Conservation (phyloP, 2,113 vertebrate species). For the Oostethus manadensis region DNA sequence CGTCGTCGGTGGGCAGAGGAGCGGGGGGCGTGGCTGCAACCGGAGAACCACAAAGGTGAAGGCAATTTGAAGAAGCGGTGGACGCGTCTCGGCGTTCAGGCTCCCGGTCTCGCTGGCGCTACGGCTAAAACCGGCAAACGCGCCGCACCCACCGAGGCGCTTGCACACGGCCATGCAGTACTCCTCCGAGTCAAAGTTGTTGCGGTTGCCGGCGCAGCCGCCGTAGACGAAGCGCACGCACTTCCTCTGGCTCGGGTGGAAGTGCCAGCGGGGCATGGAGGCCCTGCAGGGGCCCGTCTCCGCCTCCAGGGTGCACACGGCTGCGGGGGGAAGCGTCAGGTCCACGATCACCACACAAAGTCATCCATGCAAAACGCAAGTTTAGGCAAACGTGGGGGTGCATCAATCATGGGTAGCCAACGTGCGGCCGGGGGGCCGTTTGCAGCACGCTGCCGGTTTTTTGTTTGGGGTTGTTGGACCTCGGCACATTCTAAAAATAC, state of each 20-base stretch:
- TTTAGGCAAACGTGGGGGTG: too few species aligned
- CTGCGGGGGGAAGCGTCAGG: conserved; percentile 65
- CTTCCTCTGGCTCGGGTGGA: conserved; percentile 86
- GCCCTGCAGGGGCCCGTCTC: conserved; percentile 93
- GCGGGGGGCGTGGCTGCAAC: conserved; percentile 73
- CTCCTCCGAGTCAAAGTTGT: conserved; percentile 98
- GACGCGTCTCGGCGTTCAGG: too few species aligned
- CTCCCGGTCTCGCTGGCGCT: not conserved
- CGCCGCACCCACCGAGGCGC: conserved; percentile 87
- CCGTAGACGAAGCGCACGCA: conserved; percentile 93
- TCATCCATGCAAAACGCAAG: too few species aligned
- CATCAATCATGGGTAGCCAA: too few species aligned
- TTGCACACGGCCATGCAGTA: conserved; percentile 98
- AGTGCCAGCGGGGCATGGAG: conserved; percentile 94
- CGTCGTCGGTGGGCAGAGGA: conserved; percentile 86
- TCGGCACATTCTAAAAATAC: too few species aligned
- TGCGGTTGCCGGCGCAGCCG: conserved; percentile 97
- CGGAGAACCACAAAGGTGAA: conserved; percentile 12
- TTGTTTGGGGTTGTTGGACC: too few species aligned
- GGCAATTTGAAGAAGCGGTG: conserved; percentile 17
- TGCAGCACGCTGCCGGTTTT: too few species aligned
- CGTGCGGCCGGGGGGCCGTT: too few species aligned
- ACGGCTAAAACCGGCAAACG: too few species aligned
- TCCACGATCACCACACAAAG: too few species aligned
- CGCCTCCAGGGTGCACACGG: conserved; percentile 92